Base-by-base conservation (phyloP, 2,888 invertebrate genomes). In the Platerodrilus igneus region DNA sequence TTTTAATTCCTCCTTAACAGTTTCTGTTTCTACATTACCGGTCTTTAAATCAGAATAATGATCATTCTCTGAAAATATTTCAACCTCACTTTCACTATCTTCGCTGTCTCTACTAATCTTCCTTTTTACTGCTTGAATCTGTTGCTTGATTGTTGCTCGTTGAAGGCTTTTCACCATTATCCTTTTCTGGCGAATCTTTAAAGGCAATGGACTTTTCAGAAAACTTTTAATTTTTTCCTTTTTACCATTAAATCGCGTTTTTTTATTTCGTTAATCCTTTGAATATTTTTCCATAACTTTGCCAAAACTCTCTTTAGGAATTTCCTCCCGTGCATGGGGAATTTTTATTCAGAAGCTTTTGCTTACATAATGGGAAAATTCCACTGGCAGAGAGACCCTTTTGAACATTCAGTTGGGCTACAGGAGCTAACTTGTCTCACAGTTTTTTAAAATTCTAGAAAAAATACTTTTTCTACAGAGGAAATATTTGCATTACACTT, bases 281-380 rank as follows among this genome's bases (percentile, higher is more conserved):
- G 16, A 25, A 25, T 25, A 25, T 11, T 25, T 14, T 10, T 13
- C 25, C 14, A 25, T 25, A 10, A 25, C 25, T 8, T 8, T 14
- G 14, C 25, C 25, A 10, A 25, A 13, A 10, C 6, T 25, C 3
- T 25, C 10, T 7, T 7, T 19, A 3, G 4, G 30, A 8, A 30
- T 19, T 10, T 18, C 19, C 10, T 30, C 19, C 30, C 19, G 18
- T 28, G 17, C 16, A 17, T 19, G 30, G 19, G 30, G 18, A 30
- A 30, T n/a, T n/a, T n/a, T 30, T 30, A 30, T 30, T 13, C 11
- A 30, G 13, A 11, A 25, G 25, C 25, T 25, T 25, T 14, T 25
- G 25, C 11, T 33, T 22, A 33, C 22, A 22, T 33, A 33, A 15
- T 13, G 32, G 21, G 23, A 22, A 34, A 25, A 34, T 34, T 13